phyloP scores from a whole-genome alignment of 1,140 invertebrate species.

The Bombus pascuorum region DNA sequence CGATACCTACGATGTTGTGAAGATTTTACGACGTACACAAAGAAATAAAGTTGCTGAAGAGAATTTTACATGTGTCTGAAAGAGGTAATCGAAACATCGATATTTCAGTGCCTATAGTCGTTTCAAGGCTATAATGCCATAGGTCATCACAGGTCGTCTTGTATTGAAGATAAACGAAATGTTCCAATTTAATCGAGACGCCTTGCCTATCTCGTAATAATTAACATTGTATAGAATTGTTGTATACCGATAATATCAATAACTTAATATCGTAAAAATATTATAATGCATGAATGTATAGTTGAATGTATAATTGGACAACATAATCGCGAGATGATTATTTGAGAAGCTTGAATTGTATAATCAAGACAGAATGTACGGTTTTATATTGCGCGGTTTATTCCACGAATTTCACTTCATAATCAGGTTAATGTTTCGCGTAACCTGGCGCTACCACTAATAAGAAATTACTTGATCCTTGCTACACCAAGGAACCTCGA shows the following conservation, averaged over 20 bases:
- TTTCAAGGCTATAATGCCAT: background rate
- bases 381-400: conserved; percentile 22
- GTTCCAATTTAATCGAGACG: background rate
- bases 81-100: background rate
- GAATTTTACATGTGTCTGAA: background rate
- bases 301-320: background rate
- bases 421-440: conserved; percentile 50
- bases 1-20: too few relatives aligned
- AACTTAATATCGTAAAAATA: background rate
- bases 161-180: background rate
- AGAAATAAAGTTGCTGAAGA: too few relatives aligned
- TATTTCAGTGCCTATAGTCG: background rate
- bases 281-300: too few relatives aligned
- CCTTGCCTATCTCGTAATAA: background rate
- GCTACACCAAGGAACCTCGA: background rate
- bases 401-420: conserved; percentile 9
- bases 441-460: conserved; percentile 7
- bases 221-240: background rate
- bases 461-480: conserved; percentile 12
- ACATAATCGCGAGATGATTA: background rate
- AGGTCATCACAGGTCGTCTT: background rate
- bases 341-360: background rate
- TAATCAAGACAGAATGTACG: background rate
- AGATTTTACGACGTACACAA: too few relatives aligned
- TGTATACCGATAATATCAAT: too few relatives aligned